phyloP scores from a whole-genome alignment of 2,113 vertebrate species.

The Poeciliopsis prolifica region DNA sequence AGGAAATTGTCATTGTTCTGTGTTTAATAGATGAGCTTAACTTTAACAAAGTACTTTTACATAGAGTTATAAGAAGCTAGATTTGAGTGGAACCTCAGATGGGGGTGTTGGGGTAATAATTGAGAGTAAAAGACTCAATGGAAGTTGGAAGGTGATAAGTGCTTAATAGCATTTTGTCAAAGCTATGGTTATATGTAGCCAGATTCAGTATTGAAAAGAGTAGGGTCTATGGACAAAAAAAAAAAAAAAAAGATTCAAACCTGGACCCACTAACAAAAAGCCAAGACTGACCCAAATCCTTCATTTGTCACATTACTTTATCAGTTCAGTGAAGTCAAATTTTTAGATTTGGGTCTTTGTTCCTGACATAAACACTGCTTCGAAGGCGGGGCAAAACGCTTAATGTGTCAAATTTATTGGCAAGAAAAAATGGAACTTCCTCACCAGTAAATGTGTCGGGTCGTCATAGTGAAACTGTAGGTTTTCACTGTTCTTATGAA shows the following conservation, averaged over 20 bases:
- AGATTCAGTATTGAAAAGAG: neutral
- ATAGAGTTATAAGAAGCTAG: neutral
- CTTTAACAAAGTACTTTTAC: conserved; percentile 14
- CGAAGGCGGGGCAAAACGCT: too few species aligned
- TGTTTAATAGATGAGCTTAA: conserved; percentile 27
- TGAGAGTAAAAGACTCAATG: neutral
- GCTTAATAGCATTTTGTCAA: neutral
- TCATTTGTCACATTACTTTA: too few species aligned
- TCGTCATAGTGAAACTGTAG: too few species aligned
- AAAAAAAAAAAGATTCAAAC: neutral
- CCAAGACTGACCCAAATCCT: too few species aligned
- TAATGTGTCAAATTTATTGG: too few species aligned
- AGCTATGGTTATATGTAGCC: neutral
- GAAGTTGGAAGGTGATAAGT: neutral
- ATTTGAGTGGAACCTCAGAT: neutral
- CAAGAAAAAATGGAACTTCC: too few species aligned
- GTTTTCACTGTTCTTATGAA: too few species aligned
- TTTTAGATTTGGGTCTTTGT: too few species aligned
- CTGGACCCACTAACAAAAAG: too few species aligned
- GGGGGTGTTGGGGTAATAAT: neutral
- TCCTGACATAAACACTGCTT: too few species aligned
- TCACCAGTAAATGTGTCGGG: too few species aligned
- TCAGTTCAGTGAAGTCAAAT: too few species aligned
- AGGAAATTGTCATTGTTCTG: conserved; percentile 8
- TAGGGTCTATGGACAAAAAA: neutral